Conservation (phyloP, 2,888 invertebrate genomes). For the Nematopogon swammerdamellus region DNA sequence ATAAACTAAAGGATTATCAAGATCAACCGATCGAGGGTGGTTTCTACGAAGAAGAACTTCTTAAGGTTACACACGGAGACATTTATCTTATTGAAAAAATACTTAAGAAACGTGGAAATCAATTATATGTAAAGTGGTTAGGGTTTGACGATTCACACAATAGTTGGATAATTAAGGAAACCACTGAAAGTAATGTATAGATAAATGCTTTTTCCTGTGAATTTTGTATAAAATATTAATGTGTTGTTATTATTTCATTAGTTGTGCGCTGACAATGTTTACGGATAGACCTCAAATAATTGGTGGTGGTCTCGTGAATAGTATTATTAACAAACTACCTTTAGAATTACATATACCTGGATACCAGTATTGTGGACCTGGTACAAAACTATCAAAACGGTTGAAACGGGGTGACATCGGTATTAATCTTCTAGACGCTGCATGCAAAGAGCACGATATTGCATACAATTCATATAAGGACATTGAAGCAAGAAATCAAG, state of each 20-base stretch:
- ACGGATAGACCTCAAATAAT: too few species aligned
- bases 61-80: constrained; percentile 15
- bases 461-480: constrained; percentile 2
- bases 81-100: constrained; percentile 20
- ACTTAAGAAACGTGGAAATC: constrained; percentile 13
- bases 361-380: too few species aligned
- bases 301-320: too few species aligned
- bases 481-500: too few species aligned
- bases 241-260: too few species aligned
- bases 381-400: too few species aligned
- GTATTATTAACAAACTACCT: too few species aligned
- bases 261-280: too few species aligned
- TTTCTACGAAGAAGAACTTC: constrained; percentile 19
- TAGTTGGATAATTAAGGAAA: constrained; percentile 14
- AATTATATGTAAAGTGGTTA: constrained; percentile 18
- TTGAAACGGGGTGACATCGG: not conserved
- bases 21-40: constrained; percentile 16
- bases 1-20: constrained; percentile 15
- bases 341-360: too few species aligned
- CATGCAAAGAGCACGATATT: constrained; percentile 8
- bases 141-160: constrained; percentile 16
- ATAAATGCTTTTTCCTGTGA: too few species aligned
- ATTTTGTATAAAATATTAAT: too few species aligned
- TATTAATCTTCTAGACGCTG: constrained; percentile 7
- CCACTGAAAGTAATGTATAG: too few species aligned